Evolutionary conservation across 2,888 invertebrate genomes (phyloP), one percentile per base, ranked within the genome.

Genomic region (Tachina grossa): DNA sequence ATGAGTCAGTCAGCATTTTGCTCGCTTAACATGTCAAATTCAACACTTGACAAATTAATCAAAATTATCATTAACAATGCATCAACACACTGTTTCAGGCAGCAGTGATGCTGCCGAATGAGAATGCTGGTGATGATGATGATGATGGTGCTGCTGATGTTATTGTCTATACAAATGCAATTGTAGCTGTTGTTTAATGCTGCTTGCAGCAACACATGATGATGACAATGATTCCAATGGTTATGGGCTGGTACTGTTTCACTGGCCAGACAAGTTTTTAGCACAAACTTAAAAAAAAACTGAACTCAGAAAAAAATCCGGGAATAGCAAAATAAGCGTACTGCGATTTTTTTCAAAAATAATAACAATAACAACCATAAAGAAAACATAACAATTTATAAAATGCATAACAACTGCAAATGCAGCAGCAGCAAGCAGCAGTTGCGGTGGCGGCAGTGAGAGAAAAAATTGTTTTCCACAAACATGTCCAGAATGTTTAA

Each of bases 1-100:
- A 49, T 57, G 57, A 80, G 65, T 43, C 65, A 80, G 72, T 59
- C 74, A 85, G 83, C 79, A 80, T 83, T 85, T 85, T 83, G 83
- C 83, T 85, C 85, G 85, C 85, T 85, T 85, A 85, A 85, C 85
- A 85, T 85, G 85, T 85, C 85, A 85, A 85, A 85, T 85, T 85
- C 85, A 85, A 85, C 85, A 85, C 85, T 85, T 85, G 85, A 85
- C 85, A 85, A 85, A 85, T 85, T 85, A 85, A 85, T 85, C 85
- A 85, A 85, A 85, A 85, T 85, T 85, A 85, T 85, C 85, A 85
- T 85, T 85, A 85, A 85, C 85, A 85, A 85, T 85, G 85, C 85
- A 85, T 85, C 85, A 85, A 79, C 85, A 81, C 84, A 84, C 84
- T 83, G 83, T 83, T 81, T 83, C 81, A 81, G 68, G 81, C 65